Percentiles rank a stretch among this genome's conserved stretches.
Conservation (phyloP, 1,140 invertebrate species). For the Drosophila kanapiae region DNA sequence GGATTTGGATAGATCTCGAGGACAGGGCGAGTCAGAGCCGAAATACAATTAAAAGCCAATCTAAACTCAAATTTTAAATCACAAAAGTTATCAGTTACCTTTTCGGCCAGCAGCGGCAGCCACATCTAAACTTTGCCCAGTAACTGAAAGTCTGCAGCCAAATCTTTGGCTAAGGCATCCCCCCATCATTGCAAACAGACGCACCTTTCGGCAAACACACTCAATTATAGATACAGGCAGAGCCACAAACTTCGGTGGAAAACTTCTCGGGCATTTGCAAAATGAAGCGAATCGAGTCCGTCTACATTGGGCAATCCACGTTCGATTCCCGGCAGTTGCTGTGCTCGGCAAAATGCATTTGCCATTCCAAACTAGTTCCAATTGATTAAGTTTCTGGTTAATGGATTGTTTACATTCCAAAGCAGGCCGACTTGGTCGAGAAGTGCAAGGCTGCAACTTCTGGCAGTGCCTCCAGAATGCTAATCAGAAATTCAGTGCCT, state of each 20-base stretch:
- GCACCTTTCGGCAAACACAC: slow-evolving; percentile 60
- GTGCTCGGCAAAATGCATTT: slow-evolving; percentile 73
- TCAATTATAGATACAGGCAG: slow-evolving; percentile 56
- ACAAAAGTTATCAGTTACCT: slow-evolving; percentile 78
- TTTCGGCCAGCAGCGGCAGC: slow-evolving; percentile 37
- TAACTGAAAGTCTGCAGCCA: slow-evolving; percentile 45
- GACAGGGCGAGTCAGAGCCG: slow-evolving; percentile 31
- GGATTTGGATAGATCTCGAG: slow-evolving; percentile 7
- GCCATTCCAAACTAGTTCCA: slow-evolving; percentile 77
- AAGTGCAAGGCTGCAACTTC: slow-evolving; percentile 47
- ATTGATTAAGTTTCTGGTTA: slow-evolving; percentile 83
- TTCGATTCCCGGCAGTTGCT: slow-evolving; percentile 63
- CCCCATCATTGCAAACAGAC: slow-evolving; percentile 27
- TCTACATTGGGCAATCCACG: slow-evolving; percentile 22
- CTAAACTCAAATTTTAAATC: slow-evolving; percentile 72
- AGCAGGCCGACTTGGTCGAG: slow-evolving; percentile 29
- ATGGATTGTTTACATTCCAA: slow-evolving; percentile 80
- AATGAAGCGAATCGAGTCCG: slow-evolving; percentile 51
- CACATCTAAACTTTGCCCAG: slow-evolving; percentile 40
- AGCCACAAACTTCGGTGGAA: slow-evolving; percentile 33
- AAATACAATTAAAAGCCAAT: slow-evolving; percentile 81
- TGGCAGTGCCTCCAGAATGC: slow-evolving; percentile 25
- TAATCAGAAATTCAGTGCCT: slow-evolving; percentile 45
- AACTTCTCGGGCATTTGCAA: slow-evolving; percentile 61
- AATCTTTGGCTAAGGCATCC: slow-evolving; percentile 66